These are phyloP conservation scores for Mimumesa dahlbomi DNA, from an alignment of 2,888 invertebrate species.

Conservation along the genomic window DNA sequence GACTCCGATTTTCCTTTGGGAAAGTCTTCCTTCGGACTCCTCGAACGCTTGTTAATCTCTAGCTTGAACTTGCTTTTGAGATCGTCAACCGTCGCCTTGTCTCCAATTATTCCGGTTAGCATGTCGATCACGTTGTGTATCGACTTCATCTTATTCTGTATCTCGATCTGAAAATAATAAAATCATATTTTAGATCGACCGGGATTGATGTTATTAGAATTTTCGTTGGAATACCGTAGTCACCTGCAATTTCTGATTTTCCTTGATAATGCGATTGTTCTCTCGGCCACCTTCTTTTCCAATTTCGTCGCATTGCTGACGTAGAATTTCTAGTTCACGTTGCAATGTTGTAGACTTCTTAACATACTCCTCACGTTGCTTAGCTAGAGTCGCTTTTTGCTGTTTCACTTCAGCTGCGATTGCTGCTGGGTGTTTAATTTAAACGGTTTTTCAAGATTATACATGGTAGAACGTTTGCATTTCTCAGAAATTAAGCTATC, in stretches of 20 bases:
- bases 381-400: slow-evolving; percentile 89
- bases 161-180: slow-evolving; percentile 84
- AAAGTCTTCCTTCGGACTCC: slow-evolving; percentile 77
- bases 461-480: neutral
- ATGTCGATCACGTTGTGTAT: slow-evolving; percentile 94
- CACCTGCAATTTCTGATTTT: slow-evolving; percentile 93
- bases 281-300: slow-evolving; percentile 88
- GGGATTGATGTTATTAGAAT: neutral
- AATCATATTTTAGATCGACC: too few relatives aligned
- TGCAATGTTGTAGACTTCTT: slow-evolving; percentile 88
- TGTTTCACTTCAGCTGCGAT: slow-evolving; percentile 91
- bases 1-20: slow-evolving; percentile 73
- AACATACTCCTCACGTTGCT: slow-evolving; percentile 91
- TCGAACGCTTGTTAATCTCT: slow-evolving; percentile 70
- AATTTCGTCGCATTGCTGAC: slow-evolving; percentile 90
- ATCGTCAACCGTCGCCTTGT: slow-evolving; percentile 82
- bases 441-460: slow-evolving; percentile 41
- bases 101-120: slow-evolving; percentile 92
- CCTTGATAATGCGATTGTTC: slow-evolving; percentile 89
- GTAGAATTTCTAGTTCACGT: slow-evolving; percentile 89
- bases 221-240: slow-evolving; percentile 62
- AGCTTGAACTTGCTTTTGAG: slow-evolving; percentile 75
- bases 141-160: slow-evolving; percentile 89
- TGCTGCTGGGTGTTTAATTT: slow-evolving; percentile 80
- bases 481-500: neutral